Evolutionary conservation across 2,888 invertebrate species (phyloP), one percentile per base, ranked within the genome.

Genomic region (Orthonychiurus folsomi): DNA sequence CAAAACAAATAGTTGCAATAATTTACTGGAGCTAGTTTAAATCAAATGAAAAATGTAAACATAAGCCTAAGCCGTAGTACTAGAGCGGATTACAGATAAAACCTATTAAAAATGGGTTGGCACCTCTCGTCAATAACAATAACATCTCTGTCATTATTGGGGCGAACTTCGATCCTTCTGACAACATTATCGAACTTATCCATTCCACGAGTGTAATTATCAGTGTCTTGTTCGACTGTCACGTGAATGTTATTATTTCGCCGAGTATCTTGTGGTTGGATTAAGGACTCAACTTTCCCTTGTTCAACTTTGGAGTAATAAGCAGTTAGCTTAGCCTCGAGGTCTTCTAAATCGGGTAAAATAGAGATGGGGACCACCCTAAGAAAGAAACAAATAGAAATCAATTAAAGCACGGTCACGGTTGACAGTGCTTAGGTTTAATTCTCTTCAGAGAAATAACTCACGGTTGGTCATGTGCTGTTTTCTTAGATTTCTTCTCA

Each of bases 221-320:
- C 28, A 5, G 37, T n/a, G 20, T 37, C 56, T 54, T 48, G 59
- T n/a, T 57, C 62, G 2, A 66, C 55, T 1, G 60, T 63, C 1
- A 63, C 50, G 15, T 37, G 12, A 25, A 50, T 50, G 21, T 50
- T 50, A 21, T 50, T 59, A 20, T 59, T 50, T 12, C 50, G 28
- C 5, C 37, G 37, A 15, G 5, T 37, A 37, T 37, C 37, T 15
- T 37, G 37, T 3, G 67, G 63, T 18, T 63, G 27, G 23, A 61
- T 54, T 9, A 58, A 25, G 12, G 63, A 50, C 23, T 20, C 78
- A 76, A 28, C 78, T 77, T 73, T 80, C 81, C 78, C 67, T 59
- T 87, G 87, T 75, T 87, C 87, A 65, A 88, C 83, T 78, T 85
- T 84, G 69, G 86, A 86, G 78, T 88, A 88, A 79, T 87, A 88